Conservation (phyloP, 2,888 invertebrate species). For the Andrena fulva region DNA sequence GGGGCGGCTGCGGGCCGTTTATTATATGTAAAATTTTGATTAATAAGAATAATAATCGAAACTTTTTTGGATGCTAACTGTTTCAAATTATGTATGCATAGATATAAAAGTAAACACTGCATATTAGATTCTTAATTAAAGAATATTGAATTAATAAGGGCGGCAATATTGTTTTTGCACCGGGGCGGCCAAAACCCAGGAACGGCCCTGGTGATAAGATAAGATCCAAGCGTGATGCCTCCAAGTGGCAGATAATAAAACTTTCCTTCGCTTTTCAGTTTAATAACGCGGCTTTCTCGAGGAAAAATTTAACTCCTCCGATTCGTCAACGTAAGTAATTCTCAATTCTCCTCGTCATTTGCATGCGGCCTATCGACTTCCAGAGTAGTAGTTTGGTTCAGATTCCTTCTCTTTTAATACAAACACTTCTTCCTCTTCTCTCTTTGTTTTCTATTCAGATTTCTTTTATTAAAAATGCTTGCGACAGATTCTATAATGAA, state of each 20-base stretch:
- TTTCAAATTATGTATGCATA: too few relatives aligned
- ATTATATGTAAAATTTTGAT: too few relatives aligned
- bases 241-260: constrained; percentile 42
- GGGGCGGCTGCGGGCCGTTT: too few relatives aligned
- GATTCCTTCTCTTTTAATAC: constrained; percentile 25
- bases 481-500: constrained; percentile 26
- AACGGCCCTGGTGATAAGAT: constrained; percentile 73
- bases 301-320: constrained; percentile 46
- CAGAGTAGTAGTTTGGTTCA: constrained; percentile 47
- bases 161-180: too few relatives aligned
- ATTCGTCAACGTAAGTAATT: constrained; percentile 63
- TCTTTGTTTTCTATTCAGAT: constrained; percentile 26
- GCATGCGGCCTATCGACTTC: constrained; percentile 58
- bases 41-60: too few relatives aligned
- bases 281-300: constrained; percentile 51
- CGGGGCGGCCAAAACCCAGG: too few relatives aligned
- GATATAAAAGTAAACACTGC: too few relatives aligned
- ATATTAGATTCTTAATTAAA: too few relatives aligned
- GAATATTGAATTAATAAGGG: too few relatives aligned
- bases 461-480: constrained; percentile 39
- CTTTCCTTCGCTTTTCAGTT: constrained; percentile 59
- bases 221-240: constrained; percentile 49
- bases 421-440: constrained; percentile 22
- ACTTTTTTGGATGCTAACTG: too few relatives aligned
- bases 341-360: neutral